Base-by-base conservation (phyloP, 2,113 vertebrate genomes). In the Kryptolebias marmoratus region DNA sequence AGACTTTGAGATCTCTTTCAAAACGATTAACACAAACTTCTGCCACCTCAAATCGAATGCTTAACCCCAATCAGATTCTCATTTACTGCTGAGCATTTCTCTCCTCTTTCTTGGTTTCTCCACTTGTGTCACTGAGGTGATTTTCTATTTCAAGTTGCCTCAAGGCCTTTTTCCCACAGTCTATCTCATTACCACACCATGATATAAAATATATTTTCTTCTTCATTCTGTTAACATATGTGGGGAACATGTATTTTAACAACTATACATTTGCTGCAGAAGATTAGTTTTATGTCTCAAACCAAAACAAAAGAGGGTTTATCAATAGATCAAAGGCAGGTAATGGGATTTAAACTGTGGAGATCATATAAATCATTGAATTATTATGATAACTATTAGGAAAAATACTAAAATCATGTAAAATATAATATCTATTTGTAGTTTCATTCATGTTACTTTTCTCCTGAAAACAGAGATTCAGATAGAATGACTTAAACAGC, bases 41-140 rank as follows among this genome's bases (percentile, higher is more conserved):
- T 18, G 12, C 30, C n/a, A n/a, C 28, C 56, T 31, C 30, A 52
- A 4, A 28, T 42, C 2, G 3, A 27, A 65, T 65, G 32, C 62
- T 59, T 66, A 32, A 62, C 50, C 56, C 6, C 64, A 78, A 57
- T 56, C 50, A 56, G 12, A 47, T 59, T 53, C 39, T 60, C 27
- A 67, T 60, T 60, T 53, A 64, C 49, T 54, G 27, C 27, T 27
- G 4, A 27, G 22, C 32, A 48, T 39, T 49, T 49, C 32, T 59
- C 12, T 52, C 10, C 30, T 44, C 30, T 27, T 0, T 45, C 28
- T 32, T 15, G 13, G 5, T 64, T 65, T 50, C 30, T 42, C 13
- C 42, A 16, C 48, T 42, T 66, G 32, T 44, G n/a, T 50, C 28
- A 64, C 16, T 47, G 28, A 49, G 54, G 16, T 60, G 15, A 58